Evolutionary conservation across 1,140 invertebrate species (phyloP).

Genomic region (Sinonovacula constricta): DNA sequence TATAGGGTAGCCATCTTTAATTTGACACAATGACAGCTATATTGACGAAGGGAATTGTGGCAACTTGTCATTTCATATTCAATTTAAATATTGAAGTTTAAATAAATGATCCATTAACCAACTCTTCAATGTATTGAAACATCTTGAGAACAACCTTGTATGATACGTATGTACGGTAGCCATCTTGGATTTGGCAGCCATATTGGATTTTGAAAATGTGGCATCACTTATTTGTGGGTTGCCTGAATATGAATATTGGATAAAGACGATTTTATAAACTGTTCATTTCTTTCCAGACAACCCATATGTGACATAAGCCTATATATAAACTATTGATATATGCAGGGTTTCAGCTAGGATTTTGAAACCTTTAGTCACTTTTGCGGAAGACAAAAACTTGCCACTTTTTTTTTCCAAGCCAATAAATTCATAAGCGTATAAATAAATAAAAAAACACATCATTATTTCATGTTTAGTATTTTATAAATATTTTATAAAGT

Average conservation of each 20-base stretch:
- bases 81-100: conserved; percentile 1
- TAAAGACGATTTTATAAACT: conserved; percentile 1
- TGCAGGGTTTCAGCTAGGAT: neutral
- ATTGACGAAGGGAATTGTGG: neutral
- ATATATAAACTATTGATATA: conserved; percentile 1
- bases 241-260: conserved; percentile 1
- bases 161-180: neutral
- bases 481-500: conserved; percentile 1
- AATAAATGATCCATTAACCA: conserved; percentile 1
- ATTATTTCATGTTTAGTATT: conserved; percentile 1
- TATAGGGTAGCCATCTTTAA: conserved; percentile 1
- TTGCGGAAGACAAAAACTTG: neutral
- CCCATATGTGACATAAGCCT: neutral
- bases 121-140: conserved; percentile 1
- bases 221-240: neutral
- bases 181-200: neutral
- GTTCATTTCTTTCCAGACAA: conserved; percentile 1
- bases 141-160: conserved; percentile 1
- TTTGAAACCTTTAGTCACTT: conserved; percentile 1
- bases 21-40: conserved; percentile 1
- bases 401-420: neutral
- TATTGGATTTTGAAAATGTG: conserved; percentile 1
- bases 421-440: conserved; percentile 1
- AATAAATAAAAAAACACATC: conserved; percentile 1
- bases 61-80: conserved; percentile 1